Evolutionary conservation across 1,140 invertebrate genomes (phyloP).

Genomic region (Prorops nasuta): DNA sequence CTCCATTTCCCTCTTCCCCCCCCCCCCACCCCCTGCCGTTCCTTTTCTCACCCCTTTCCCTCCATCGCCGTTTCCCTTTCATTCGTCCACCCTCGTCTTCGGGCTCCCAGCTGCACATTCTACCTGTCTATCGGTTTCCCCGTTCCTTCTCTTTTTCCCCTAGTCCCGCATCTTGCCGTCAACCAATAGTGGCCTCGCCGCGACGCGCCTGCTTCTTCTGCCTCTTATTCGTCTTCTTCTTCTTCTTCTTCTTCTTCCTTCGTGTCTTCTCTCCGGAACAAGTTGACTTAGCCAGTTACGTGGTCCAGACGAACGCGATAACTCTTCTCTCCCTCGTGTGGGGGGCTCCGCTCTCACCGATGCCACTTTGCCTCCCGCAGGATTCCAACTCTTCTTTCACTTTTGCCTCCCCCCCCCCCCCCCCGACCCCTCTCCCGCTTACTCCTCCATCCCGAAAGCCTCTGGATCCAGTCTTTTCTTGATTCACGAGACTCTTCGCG

Average conservation of each 20-base stretch:
- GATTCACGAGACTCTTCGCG: too few relatives aligned
- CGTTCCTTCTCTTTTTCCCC: background rate
- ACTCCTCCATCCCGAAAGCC: background rate
- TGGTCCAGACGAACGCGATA: constrained; percentile 1
- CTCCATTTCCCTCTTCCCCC: background rate
- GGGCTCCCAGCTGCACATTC: background rate
- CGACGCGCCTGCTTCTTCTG: constrained; percentile 15
- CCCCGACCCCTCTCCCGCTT: too few relatives aligned
- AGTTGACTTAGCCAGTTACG: constrained; percentile 17
- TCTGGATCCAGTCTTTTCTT: background rate
- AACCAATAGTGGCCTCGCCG: constrained; percentile 22
- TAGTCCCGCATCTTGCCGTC: constrained; percentile 15
- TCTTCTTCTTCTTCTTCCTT: constrained; percentile 19
- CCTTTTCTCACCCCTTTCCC: constrained; percentile 5
- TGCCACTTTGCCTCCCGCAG: too few relatives aligned
- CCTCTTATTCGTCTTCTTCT: constrained; percentile 13
- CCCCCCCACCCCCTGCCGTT: constrained; percentile 8
- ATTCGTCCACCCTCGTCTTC: background rate
- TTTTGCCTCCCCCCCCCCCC: background rate
- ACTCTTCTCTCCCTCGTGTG: constrained; percentile 8
- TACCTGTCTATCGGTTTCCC: too few relatives aligned
- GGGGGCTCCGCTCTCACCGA: too few relatives aligned
- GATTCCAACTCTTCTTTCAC: background rate
- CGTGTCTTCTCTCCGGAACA: constrained; percentile 16
- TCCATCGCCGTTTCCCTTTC: constrained; percentile 5